Evolutionary conservation across 2,797 vertebrate species (phyloP).

Genomic region (Micropoecilia bifurca): DNA sequence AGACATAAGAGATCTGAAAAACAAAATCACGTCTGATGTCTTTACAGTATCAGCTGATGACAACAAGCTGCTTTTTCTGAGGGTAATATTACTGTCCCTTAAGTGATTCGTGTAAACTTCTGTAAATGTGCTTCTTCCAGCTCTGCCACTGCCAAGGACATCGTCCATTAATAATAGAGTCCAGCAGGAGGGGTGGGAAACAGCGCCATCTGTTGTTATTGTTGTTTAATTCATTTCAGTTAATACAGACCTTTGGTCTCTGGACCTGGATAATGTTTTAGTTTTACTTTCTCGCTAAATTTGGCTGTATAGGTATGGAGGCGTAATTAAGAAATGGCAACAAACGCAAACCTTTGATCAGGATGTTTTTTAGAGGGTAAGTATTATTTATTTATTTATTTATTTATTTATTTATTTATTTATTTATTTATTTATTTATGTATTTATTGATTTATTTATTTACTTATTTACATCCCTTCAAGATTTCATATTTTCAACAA

Average conservation of each 20-base stretch:
- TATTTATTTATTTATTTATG: neutral
- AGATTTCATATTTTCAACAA: no score
- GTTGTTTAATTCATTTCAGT: neutral
- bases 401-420: neutral
- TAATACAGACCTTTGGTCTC: neutral
- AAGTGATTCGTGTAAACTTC: neutral
- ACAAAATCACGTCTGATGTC: neutral
- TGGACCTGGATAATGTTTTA: neutral
- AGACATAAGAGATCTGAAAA: neutral
- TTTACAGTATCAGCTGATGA: neutral
- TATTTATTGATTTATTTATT: neutral
- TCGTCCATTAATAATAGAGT: neutral
- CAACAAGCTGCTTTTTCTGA: neutral
- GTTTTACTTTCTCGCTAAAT: neutral
- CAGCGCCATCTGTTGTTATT: conserved; percentile 55
- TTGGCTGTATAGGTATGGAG: neutral
- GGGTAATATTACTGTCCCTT: neutral
- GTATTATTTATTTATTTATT: neutral
- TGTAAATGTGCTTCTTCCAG: neutral
- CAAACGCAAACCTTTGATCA: neutral
- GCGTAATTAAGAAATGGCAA: neutral
- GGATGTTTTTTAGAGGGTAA: neutral
- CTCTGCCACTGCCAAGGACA: neutral
- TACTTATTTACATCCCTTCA: neutral
- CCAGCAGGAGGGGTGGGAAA: neutral